phyloP scores from a whole-genome alignment of 2,797 vertebrate genomes.

The Linurgus olivaceus region DNA sequence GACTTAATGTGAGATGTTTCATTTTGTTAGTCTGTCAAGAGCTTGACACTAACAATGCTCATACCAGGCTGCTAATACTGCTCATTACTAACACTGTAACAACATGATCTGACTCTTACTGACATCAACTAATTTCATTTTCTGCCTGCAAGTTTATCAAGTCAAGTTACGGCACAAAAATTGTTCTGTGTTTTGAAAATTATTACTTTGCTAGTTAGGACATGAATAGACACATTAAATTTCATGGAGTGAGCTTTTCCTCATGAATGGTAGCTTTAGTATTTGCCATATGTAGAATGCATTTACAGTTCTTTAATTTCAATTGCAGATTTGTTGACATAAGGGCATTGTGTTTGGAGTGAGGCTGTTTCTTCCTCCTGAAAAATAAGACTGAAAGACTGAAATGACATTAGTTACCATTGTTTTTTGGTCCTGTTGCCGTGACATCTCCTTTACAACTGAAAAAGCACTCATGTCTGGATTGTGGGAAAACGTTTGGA shows the following conservation, averaged over 20 bases:
- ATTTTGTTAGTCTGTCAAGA: background rate
- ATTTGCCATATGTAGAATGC: constrained; percentile 15
- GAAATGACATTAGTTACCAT: background rate
- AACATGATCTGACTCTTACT: background rate
- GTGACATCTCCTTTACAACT: background rate
- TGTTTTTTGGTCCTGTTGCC: background rate
- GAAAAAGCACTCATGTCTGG: background rate
- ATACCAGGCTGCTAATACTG: background rate
- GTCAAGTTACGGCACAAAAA: background rate
- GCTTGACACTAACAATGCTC: background rate
- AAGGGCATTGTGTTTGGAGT: background rate
- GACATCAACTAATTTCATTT: background rate
- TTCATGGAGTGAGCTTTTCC: background rate
- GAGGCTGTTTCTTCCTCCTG: background rate
- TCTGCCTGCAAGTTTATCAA: background rate
- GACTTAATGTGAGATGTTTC: background rate
- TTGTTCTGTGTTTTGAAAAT: background rate
- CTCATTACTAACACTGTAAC: background rate
- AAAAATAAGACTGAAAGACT: background rate
- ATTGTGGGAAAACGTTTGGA: background rate
- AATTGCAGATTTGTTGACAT: constrained; percentile 13
- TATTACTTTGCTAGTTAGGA: background rate
- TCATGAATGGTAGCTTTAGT: background rate
- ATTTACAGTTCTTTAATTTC: constrained; percentile 40
- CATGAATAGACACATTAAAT: background rate